These are phyloP conservation scores for Ormia ochracea DNA, from an alignment of 2,888 invertebrate species.

Conservation along the genomic window DNA sequence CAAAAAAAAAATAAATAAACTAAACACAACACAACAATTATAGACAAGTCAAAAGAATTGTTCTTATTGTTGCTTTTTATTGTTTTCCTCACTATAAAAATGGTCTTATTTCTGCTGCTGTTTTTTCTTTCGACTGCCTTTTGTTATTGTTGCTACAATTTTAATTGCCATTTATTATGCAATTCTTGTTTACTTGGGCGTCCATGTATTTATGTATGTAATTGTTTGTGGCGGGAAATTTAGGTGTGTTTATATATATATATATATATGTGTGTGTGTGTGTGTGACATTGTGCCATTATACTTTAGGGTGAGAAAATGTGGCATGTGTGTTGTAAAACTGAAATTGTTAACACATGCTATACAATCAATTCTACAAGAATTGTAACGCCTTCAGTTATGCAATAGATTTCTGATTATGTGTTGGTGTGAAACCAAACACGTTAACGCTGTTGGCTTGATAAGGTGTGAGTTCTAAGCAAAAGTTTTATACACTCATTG, in stretches of 20 bases:
- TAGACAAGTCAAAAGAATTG: constrained; percentile 52
- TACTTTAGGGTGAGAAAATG: neutral
- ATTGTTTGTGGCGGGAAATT: no score
- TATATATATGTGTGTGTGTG: neutral
- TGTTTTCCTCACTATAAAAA: constrained; percentile 10
- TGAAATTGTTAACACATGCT: constrained; percentile 48
- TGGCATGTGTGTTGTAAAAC: constrained; percentile 25
- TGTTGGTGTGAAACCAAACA: constrained; percentile 39
- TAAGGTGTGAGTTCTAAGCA: neutral
- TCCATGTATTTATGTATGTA: neutral
- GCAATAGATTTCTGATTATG: constrained; percentile 23
- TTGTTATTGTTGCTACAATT: constrained; percentile 53
- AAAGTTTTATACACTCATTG: neutral
- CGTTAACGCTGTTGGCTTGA: constrained; percentile 36
- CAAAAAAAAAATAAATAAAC: neutral
- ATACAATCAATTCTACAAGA: constrained; percentile 34
- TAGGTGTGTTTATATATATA: no score
- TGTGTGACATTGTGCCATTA: neutral
- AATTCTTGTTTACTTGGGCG: constrained; percentile 43
- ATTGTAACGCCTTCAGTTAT: constrained; percentile 52
- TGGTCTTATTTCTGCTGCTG: neutral
- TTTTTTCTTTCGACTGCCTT: neutral
- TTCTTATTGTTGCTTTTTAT: constrained; percentile 30
- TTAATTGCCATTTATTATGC: constrained; percentile 61
- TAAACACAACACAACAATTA: constrained; percentile 40